Base-by-base conservation (phyloP, 2,797 vertebrate species). In the Clarias laeviceps region DNA sequence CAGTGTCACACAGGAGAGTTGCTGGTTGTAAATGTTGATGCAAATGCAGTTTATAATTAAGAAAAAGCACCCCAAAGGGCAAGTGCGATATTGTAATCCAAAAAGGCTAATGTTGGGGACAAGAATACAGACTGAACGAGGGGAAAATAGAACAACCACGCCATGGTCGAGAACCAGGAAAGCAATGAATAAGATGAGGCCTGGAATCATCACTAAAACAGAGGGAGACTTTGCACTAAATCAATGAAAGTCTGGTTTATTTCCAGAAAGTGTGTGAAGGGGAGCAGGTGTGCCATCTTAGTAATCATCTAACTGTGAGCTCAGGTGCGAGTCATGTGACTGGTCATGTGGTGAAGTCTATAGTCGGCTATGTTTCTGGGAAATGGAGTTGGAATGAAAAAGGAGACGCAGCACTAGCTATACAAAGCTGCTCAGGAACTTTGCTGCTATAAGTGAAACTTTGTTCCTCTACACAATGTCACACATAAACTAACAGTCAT, bases 241-340 rank as follows among this genome's bases (percentile, higher is more conserved):
- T 27, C 62, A 64, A 80, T 27, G 2, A 27, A 62, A n/a, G 12
- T 40, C 34, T n/a, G 57, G 34, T 64, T 80, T 27, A 18, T 79
- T 79, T 62, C 7, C 37, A 40, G 57, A 6, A 0, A 62, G 12
- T 37, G 76, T 76, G 73, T 37, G 9, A 11, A 14, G 24, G 34
- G 59, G 34, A 64, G 77, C 59, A 79, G 77, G 57, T 79, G 77
- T 62, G 32, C 20, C 37, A 22, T 27, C 34, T 62, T 18, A 40
- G 2, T 62, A 40, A 62, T 62, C 32, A 79, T 40, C 77, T 40
- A 11, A 17, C 29, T 37, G 12, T 0, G 22, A 14, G 20, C 27
- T 57, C 20, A 78, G 54, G 29, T 12, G 6, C 22, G 24, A 40
- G 77, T 80, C 77, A 79, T 79, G 77, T 62, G 57, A 79, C 34